These are phyloP conservation scores for Amiota mariae DNA, from an alignment of 2,888 invertebrate species.

Conservation along the genomic window DNA sequence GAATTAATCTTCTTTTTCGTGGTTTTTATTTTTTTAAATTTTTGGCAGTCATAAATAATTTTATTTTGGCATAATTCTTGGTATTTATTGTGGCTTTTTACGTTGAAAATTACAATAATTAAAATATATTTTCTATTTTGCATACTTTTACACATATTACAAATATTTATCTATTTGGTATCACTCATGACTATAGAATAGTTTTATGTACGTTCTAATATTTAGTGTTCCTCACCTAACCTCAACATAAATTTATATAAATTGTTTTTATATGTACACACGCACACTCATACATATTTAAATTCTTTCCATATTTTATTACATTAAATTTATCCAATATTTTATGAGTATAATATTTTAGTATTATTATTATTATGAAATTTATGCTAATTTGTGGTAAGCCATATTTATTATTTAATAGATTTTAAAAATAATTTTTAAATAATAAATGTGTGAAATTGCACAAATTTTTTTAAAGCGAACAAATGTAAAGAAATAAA, in stretches of 20 bases:
- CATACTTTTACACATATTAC: background rate
- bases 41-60: background rate
- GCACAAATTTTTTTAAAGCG: background rate
- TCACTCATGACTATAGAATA: no score
- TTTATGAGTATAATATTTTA: no score
- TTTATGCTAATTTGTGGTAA: conserved; percentile 13
- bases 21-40: background rate
- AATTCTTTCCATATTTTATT: no score
- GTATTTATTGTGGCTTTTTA: conserved; percentile 3
- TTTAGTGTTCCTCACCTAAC: no score
- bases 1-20: no score
- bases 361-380: no score
- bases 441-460: background rate
- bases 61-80: background rate
- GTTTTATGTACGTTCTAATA: no score
- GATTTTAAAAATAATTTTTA: conserved; percentile 1
- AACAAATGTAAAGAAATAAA: background rate
- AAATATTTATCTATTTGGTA: no score
- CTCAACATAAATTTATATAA: no score
- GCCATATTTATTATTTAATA: background rate
- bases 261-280: no score
- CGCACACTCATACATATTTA: no score
- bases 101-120: background rate
- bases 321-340: no score
- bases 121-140: background rate